Conservation (phyloP, 2,797 vertebrate species). For the Pogonophryne albipinna region DNA sequence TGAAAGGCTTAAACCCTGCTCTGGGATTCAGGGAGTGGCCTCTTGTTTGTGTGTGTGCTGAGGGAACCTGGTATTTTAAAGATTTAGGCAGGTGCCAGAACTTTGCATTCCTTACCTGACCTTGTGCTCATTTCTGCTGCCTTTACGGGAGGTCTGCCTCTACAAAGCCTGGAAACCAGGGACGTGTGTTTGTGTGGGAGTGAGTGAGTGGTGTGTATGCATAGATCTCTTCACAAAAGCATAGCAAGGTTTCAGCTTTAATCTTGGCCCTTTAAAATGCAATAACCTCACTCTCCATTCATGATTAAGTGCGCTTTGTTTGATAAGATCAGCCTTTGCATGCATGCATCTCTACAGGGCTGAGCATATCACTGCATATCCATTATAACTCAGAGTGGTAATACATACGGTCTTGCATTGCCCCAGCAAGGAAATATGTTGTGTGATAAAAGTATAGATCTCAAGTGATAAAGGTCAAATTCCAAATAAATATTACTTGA, state of each 20-base stretch:
- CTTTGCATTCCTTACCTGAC: slow-evolving; percentile 76
- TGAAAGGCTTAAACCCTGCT: slow-evolving; percentile 33
- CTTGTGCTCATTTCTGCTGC: slow-evolving; percentile 61
- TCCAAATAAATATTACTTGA: slow-evolving; percentile 24
- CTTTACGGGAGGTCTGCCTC: slow-evolving; percentile 64
- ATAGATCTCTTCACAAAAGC: slow-evolving; percentile 3
- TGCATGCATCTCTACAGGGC: slow-evolving; percentile 18
- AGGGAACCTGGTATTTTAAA: slow-evolving; percentile 65
- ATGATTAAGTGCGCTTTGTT: slow-evolving; percentile 13
- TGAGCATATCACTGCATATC: slow-evolving; percentile 5
- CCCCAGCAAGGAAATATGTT: slow-evolving; percentile 18
- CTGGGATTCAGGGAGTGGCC: slow-evolving; percentile 48
- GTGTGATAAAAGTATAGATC: slow-evolving; percentile 20
- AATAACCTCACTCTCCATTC: slow-evolving; percentile 10
- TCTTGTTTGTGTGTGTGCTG: slow-evolving; percentile 39
- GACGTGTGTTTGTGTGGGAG: slow-evolving; percentile 1
- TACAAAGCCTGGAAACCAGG: slow-evolving; percentile 26
- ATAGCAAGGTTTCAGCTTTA: slow-evolving; percentile 16
- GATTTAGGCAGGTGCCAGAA: slow-evolving; percentile 75
- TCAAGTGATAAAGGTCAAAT: slow-evolving; percentile 24
- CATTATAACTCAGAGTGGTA: slow-evolving; percentile 7
- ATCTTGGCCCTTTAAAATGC: slow-evolving; percentile 17
- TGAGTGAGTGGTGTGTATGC: background rate
- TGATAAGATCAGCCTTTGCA: slow-evolving; percentile 47
- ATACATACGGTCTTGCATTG: slow-evolving; percentile 22